Evolutionary conservation across 2,113 vertebrate species (phyloP), one percentile per base, ranked within the genome.

Genomic region (Sinocyclocheilus grahami): DNA sequence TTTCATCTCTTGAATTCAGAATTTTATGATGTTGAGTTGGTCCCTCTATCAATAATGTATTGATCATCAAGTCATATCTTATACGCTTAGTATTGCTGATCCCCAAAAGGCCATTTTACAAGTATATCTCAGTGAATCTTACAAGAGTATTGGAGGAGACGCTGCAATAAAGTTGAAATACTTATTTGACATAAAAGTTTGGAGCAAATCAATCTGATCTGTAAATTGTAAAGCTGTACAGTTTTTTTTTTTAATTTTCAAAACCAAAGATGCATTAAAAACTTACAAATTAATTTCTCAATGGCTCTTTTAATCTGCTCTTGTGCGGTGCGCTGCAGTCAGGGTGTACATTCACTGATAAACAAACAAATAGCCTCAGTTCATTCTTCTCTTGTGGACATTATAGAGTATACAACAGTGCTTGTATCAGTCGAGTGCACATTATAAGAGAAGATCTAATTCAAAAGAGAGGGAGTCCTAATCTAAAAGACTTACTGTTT

Each of bases 401-500:
- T 48, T 53, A 76, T 75, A 58, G 5, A 48, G 30, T 30, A 55
- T 30, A 53, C 46, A 58, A 27, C 53, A n/a, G 18, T n/a, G 30
- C 27, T 67, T 1, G 1, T 74, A 42, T 74, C 71, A n/a, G 4
- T 16, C 78, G 30, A 85, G 67, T 46, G 71, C 20, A 24, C 37
- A 20, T 81, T 84, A 82, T 78, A 85, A 79, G 30, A 22, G 81
- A 37, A 27, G 80, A 90, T 91, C 84, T 87, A 86, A 89, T 84
- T 84, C 63, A 48, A 82, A 86, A 18, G 46, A 90, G 89, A 86
- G 77, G 74, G 77, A 86, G 78, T 60, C 76, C n/a, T 24, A 27
- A 27, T 42, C 27, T 78, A 27, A 62, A 63, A 87, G 16, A 72
- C 75, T 53, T 85, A 16, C 3, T 55, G 55, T 83, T 79, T 83